Conservation (phyloP, 2,888 invertebrate species). For the Apotomis capreana region DNA sequence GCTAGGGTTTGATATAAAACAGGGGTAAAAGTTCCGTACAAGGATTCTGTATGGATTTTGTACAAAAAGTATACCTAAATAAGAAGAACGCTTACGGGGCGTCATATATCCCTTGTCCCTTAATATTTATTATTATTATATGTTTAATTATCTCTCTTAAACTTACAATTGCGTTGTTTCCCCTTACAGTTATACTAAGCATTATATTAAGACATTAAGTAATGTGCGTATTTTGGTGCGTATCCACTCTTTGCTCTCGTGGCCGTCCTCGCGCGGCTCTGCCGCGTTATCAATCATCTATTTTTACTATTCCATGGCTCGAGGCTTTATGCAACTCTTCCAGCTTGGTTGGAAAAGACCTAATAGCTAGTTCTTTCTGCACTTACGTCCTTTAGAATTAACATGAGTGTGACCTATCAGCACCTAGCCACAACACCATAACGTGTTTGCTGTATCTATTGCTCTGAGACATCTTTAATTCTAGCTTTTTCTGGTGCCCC, state of each 20-base stretch:
- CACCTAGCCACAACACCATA: constrained; percentile 8
- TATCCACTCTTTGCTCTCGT: constrained; percentile 55
- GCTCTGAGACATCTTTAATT: constrained; percentile 2
- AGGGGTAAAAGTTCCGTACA: too few species aligned
- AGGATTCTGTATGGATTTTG: too few species aligned
- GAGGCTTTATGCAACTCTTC: constrained; percentile 38
- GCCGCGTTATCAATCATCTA: constrained; percentile 77
- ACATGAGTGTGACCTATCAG: constrained; percentile 15
- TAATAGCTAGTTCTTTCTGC: not conserved
- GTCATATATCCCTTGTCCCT: too few species aligned
- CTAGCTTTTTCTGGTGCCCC: not conserved
- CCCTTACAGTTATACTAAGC: too few species aligned
- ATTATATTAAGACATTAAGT: too few species aligned
- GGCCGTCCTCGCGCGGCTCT: constrained; percentile 60
- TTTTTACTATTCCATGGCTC: constrained; percentile 54
- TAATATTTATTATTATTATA: too few species aligned
- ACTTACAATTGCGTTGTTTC: too few species aligned
- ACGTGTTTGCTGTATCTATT: constrained; percentile 7
- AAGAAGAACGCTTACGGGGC: too few species aligned
- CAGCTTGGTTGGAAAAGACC: constrained; percentile 6
- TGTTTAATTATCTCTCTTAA: too few species aligned
- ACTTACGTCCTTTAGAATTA: constrained; percentile 16
- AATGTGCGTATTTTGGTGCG: constrained; percentile 46
- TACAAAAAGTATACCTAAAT: too few species aligned
- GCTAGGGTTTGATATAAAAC: too few species aligned